phyloP scores from a whole-genome alignment of 2,113 vertebrate genomes.

The Circaetus gallicus region DNA sequence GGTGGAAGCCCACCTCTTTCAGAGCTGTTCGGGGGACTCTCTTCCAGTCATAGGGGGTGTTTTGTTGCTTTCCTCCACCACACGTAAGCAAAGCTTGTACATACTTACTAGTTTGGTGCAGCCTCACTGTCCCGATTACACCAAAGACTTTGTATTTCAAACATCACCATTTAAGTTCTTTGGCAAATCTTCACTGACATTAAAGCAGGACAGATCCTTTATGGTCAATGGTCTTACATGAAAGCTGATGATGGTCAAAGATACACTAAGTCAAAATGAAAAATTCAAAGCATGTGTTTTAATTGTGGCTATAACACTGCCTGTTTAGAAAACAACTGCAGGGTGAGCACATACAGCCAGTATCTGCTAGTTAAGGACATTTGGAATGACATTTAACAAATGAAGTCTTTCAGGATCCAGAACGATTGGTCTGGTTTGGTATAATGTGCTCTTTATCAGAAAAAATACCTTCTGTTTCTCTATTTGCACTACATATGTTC shows the following conservation, averaged over 20 bases:
- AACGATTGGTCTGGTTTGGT: background rate
- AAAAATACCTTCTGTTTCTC: background rate
- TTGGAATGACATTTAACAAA: background rate
- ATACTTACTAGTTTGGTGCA: background rate
- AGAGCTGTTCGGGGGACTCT: background rate
- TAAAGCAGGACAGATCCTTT: background rate
- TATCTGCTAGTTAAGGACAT: background rate
- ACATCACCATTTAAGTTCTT: background rate
- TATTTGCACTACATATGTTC: background rate
- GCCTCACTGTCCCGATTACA: background rate
- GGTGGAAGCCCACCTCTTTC: background rate
- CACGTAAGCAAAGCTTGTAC: background rate
- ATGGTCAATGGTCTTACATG: rapidly evolving
- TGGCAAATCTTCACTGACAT: background rate
- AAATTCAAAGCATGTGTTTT: background rate
- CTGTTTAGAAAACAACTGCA: background rate
- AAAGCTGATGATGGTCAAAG: background rate
- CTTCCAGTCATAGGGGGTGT: background rate
- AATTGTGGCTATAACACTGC: background rate
- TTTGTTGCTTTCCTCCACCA: background rate
- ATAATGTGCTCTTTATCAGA: background rate
- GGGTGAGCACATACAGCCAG: background rate
- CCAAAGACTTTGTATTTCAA: background rate
- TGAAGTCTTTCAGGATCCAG: background rate
- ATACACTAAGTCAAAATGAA: background rate